These are phyloP conservation scores for Dysidea cf. avara DNA, from an alignment of 37 sponge, comb jelly and placozoan genomes.

Conservation along the genomic window DNA sequence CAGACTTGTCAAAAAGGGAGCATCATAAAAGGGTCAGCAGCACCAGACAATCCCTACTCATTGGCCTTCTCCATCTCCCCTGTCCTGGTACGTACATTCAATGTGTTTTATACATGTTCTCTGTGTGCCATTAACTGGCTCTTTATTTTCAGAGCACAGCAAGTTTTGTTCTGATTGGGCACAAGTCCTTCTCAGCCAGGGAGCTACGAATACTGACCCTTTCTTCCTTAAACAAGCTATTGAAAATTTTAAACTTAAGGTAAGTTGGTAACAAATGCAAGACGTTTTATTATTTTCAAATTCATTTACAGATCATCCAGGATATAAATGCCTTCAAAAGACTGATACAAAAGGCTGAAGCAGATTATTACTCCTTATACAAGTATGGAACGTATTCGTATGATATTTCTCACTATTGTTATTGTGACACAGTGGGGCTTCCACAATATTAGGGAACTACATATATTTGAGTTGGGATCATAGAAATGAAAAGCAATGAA, in stretches of 20 bases:
- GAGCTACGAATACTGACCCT: slow-evolving; percentile 42
- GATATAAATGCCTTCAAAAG: slow-evolving; percentile 69
- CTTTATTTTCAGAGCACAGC: slow-evolving; percentile 23
- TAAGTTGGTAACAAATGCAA: neutral
- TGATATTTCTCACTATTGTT: neutral
- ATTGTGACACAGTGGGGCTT: too few species aligned
- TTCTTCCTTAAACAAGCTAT: slow-evolving; percentile 65
- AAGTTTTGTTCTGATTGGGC: slow-evolving; percentile 61
- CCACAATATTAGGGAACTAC: too few species aligned
- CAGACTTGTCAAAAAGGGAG: too few species aligned
- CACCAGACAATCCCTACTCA: neutral
- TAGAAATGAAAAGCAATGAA: too few species aligned
- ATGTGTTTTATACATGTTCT: too few species aligned
- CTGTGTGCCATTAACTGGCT: neutral
- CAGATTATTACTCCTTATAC: slow-evolving; percentile 61
- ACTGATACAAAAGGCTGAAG: slow-evolving; percentile 56
- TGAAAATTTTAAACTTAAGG: slow-evolving; percentile 64
- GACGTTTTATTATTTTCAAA: neutral
- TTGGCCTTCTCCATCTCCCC: too few species aligned
- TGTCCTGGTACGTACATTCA: too few species aligned
- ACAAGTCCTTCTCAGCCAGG: slow-evolving; percentile 54
- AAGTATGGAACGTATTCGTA: slow-evolving; percentile 14
- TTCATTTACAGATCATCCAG: slow-evolving; percentile 53
- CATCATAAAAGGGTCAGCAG: neutral
- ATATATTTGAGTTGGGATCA: too few species aligned